Evolutionary conservation across 30 jellyfish, hydroid and myxozoan genomes (phyloP), one percentile per base, ranked within the genome.

Genomic region (Clytia hemisphaerica): DNA sequence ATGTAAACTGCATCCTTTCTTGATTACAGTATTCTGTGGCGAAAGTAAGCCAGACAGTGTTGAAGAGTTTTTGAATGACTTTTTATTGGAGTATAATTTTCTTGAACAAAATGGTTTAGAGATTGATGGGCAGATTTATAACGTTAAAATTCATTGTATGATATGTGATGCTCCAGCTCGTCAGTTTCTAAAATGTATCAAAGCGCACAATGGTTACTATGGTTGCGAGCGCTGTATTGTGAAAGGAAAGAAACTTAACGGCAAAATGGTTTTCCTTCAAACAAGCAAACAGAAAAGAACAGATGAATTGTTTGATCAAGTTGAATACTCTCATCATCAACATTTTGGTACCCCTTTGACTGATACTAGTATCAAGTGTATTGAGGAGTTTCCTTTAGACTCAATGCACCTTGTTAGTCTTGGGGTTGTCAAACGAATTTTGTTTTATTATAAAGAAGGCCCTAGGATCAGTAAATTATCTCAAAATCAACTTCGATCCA

Each of bases 91-190:
- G 34, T 42, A 19, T 31, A 40, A 72, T 48, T 16, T 51, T 15
- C 6, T 72, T 42, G 21, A 36, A 44, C 27, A 45, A 21, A 38
- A 58, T 34, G 78, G 78, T 42, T 28, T 65, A 37, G 29, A n/a
- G 61, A 34, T 4, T 48, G 64, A 37, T 34, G 64, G 31, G 33
- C 31, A 65, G 33, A 34, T 29, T 22, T 31, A 29, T 14, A 31
- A 45, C 9, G 84, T 72, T 30, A 37, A 26, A 22, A 54, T 40
- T 12, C 25, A 57, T n/a, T 38, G 60, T 10, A 32, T 72, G 36
- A 32, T 45, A 21, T 72, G 84, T 53, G 84, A 72, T 61, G 76
- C 84, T 10, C 84, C 84, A 15, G 79, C 77, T 19, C 54, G 76
- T 36, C 48, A 75, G n/a, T 72, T 72, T 61, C 12, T 72, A 15